Conservation (phyloP, 2,797 vertebrate species). For the Dicrostonyx torquatus region DNA sequence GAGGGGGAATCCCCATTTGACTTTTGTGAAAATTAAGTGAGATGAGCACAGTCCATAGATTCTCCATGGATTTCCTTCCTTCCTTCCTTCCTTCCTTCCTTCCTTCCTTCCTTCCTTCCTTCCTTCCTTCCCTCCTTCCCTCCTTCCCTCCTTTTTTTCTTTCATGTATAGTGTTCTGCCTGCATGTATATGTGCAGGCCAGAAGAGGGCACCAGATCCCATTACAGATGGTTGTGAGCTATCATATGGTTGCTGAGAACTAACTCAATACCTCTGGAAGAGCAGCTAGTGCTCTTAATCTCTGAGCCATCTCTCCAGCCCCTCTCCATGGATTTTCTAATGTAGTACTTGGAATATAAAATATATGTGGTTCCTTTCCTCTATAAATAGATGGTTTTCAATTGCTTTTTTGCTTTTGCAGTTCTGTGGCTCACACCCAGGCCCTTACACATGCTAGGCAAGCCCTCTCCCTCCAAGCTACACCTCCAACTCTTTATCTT, state of each 20-base stretch:
- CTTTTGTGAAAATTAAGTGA: conserved; percentile 57
- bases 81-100: rapidly evolving
- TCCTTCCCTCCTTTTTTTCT: too few species aligned
- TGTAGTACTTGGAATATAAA: not conserved
- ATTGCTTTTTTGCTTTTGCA: conserved; percentile 33
- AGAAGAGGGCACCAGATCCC: too few species aligned
- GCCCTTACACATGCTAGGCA: not conserved
- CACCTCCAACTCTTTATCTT: not conserved
- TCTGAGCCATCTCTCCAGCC: too few species aligned
- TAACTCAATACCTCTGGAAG: too few species aligned
- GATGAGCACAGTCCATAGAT: not conserved
- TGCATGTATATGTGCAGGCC: too few species aligned
- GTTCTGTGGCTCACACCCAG: not conserved
- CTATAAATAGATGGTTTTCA: not conserved
- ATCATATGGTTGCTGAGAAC: too few species aligned
- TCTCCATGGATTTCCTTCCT: not conserved
- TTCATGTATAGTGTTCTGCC: too few species aligned
- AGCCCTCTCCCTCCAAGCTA: not conserved
- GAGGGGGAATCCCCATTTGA: not conserved
- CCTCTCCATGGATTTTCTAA: not conserved
- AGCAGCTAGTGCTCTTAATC: too few species aligned
- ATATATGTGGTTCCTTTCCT: conserved; percentile 9
- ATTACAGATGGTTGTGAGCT: too few species aligned
- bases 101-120: too few species aligned
- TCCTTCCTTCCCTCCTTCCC: too few species aligned